Base-by-base conservation (phyloP, 2,113 vertebrate species). In the Pipra filicauda region DNA sequence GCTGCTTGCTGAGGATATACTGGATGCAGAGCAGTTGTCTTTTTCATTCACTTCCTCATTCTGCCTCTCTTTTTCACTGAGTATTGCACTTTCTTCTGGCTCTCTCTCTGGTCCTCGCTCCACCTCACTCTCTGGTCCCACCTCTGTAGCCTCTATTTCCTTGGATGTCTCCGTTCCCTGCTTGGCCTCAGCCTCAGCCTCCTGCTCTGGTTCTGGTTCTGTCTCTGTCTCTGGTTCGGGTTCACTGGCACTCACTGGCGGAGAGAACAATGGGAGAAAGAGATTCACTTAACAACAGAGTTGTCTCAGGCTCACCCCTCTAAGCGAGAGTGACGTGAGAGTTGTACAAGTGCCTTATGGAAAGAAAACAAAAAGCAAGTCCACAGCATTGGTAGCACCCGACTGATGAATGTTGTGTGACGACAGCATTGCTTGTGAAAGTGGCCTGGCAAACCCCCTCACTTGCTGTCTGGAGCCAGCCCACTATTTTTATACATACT, bases 41-140 rank as follows among this genome's bases (percentile, higher is more conserved):
- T 99, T 99, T 96, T 99, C 99, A 41, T 99, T 99, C 97, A 99
- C 98, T 94, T 99, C 99, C 97, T 99, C 99, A 64, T 99, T 99
- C 97, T 99, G 98, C 93, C 98, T 98, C 97, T 99, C 99, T 93
- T 99, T 99, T 97, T 99, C 99, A 77, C 99, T 99, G 96, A 99
- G 98, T 87, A 98, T 96, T 58, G 97, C 97, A 85, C 97, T 96
- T 81, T 99, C 99, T 92, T 99, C 99, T 18, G 97, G 95, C 74
- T 99, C 99, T 92, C 96, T 98, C 70, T 98, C 98, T 86, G 96
- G 95, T 48, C 94, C 95, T 96, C 92, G 98, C 95, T 98, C 98
- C 94, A 95, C 98, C 95, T 98, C 98, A 70, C 95, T 97, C 91
- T 98, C 98, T 66, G 96, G 94, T 95, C 83, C 96, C 66, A 92